Evolutionary conservation across 2,888 invertebrate species (phyloP).

Genomic region (Elysia crispata): DNA sequence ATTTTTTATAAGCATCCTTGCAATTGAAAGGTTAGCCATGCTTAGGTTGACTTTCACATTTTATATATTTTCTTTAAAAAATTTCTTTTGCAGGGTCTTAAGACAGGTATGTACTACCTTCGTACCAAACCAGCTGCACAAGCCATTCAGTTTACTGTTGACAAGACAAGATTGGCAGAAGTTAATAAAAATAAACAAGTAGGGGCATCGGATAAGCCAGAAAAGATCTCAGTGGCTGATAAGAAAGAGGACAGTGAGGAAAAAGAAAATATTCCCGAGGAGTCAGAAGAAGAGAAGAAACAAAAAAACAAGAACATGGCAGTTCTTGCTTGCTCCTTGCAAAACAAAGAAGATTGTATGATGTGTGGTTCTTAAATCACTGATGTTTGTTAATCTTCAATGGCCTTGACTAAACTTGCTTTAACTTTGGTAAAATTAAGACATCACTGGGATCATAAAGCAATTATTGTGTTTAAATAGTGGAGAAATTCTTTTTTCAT

Average conservation of each 20-base stretch:
- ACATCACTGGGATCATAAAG: too few relatives aligned
- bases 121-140: conserved; percentile 96
- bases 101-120: conserved; percentile 99
- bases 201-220: conserved; percentile 4
- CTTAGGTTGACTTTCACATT: too few relatives aligned
- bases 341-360: conserved; percentile 91
- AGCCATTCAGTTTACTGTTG: conserved; percentile 98
- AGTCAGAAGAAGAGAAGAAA: not conserved
- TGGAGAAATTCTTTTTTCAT: too few relatives aligned
- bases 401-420: not conserved
- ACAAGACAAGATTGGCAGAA: conserved; percentile 84
- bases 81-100: conserved; percentile 85
- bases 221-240: conserved; percentile 59
- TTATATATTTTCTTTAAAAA: too few relatives aligned
- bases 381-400: not conserved
- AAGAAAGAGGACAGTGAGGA: conserved; percentile 11
- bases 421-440: conserved; percentile 18
- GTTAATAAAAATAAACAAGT: conserved; percentile 33
- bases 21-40: too few relatives aligned
- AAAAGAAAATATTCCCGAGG: not conserved
- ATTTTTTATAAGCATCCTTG: too few relatives aligned
- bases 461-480: too few relatives aligned
- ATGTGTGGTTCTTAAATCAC: conserved; percentile 82
- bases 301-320: conserved; percentile 81
- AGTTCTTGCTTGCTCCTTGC: conserved; percentile 89